These are phyloP conservation scores for Corythaeola cristata DNA, from an alignment of 2,113 vertebrate genomes.

Conservation along the genomic window DNA sequence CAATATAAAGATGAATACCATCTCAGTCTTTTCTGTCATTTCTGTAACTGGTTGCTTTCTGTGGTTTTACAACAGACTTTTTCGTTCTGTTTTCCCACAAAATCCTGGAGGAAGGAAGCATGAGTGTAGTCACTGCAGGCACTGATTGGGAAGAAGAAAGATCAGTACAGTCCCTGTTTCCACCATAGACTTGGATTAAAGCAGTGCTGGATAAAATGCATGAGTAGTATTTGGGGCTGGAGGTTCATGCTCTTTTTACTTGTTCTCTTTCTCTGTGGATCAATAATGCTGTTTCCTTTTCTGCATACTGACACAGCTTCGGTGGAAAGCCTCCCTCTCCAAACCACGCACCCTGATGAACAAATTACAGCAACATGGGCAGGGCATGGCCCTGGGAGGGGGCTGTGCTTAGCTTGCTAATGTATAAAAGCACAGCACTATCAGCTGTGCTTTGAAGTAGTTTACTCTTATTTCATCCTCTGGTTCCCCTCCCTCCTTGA, in stretches of 20 bases:
- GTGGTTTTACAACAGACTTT: neutral
- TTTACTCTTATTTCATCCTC: neutral
- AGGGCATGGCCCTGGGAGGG: neutral
- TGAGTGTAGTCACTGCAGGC: neutral
- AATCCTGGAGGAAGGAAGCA: neutral
- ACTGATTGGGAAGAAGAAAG: neutral
- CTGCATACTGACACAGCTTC: neutral
- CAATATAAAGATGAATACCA: neutral
- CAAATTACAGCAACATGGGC: neutral
- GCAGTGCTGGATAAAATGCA: neutral
- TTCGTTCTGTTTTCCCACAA: neutral
- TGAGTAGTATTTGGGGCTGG: neutral
- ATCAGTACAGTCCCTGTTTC: neutral
- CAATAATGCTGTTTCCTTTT: neutral
- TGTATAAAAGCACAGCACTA: neutral
- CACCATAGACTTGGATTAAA: neutral
- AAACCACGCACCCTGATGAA: neutral
- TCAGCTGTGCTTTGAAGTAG: neutral
- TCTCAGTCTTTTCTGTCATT: neutral
- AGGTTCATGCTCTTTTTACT: neutral
- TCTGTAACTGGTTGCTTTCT: neutral
- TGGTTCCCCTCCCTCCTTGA: neutral
- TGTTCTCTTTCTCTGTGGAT: neutral
- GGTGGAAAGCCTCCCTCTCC: neutral
- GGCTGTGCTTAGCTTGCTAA: neutral